Evolutionary conservation across 2,113 vertebrate genomes (phyloP), one percentile per base, ranked within the genome.

Genomic region (Connochaetes taurinus): DNA sequence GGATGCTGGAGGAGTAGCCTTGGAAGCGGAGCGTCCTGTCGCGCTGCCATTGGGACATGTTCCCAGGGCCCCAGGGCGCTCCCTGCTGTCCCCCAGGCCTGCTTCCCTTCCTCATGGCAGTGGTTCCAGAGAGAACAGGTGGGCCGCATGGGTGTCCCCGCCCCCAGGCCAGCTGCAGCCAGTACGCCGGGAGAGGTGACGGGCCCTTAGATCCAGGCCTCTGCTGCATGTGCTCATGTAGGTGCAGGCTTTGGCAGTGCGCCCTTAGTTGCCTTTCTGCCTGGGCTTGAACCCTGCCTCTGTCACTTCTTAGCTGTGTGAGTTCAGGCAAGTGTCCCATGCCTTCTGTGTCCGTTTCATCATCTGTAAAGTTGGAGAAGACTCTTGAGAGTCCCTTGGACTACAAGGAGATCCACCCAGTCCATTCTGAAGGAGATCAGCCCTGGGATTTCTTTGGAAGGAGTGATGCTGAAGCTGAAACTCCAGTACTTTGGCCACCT

Each of bases 101-200:
- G 40, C 43, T 19, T 62, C 29, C 78, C 16, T 81, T 36, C 43
- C 84, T 25, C 1, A 2, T 27, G 6, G n/a, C 33, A 15, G 0
- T 5, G 50, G 29, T 64, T 81, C 57, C 40, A 23, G 12, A 23
- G 60, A 23, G 33, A 29, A 25, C 52, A 17, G 62, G n/a, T 2
- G 8, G 45, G 13, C 0, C 3, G 0, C 12, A 3, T 9, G 43
- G 13, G 5, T 11, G 33, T 67, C 3, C 31, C 2, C 0, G 0
- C 9, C 33, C 52, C 17, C 21, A 1, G 10, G 31, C 58, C 0
- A 0, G 16, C 50, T 71, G 15, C 40, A 16, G 50, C 93, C 60
- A 27, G 36, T 31, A 52, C 27, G 21, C 12, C 1, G 3, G 81
- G 57, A 80, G 36, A 36, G 57, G 12, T 1, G 4, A 31, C 3